A percentile compares a stretch with the other conserved stretches of the same genome.
phyloP scores from a whole-genome alignment of 1,140 invertebrate species.

The Eciton burchellii region DNA sequence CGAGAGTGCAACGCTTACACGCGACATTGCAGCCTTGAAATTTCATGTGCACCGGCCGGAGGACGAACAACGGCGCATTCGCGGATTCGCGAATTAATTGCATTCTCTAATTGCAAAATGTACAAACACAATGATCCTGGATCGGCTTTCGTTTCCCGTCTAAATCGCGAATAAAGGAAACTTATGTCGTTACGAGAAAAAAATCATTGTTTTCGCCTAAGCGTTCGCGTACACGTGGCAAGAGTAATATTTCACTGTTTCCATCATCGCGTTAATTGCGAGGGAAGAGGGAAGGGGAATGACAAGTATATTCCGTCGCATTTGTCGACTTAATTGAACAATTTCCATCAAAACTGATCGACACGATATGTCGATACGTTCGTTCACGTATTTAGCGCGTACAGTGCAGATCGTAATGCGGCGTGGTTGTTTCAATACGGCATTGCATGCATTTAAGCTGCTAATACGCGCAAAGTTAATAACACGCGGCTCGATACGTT shows the following conservation, averaged over 20 bases:
- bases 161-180: too few species aligned
- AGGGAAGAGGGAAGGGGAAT: not conserved
- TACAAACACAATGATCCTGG: not conserved
- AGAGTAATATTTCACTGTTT: too few species aligned
- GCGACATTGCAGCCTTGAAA: not conserved
- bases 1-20: not conserved
- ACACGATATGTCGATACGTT: not conserved
- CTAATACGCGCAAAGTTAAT: constrained; percentile 33
- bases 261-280: too few species aligned
- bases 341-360: not conserved
- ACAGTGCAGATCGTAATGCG: not conserved
- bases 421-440: not conserved
- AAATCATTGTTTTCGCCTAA: too few species aligned
- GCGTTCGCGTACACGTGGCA: too few species aligned
- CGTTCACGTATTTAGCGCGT: not conserved
- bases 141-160: not conserved
- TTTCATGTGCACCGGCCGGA: not conserved
- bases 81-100: not conserved
- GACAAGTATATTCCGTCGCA: not conserved
- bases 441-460: not conserved
- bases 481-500: constrained; percentile 24
- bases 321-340: not conserved
- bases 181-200: too few species aligned
- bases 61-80: not conserved
- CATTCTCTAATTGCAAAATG: not conserved